Conservation (phyloP, 2,113 vertebrate genomes). For the Zosterops pallidus region DNA sequence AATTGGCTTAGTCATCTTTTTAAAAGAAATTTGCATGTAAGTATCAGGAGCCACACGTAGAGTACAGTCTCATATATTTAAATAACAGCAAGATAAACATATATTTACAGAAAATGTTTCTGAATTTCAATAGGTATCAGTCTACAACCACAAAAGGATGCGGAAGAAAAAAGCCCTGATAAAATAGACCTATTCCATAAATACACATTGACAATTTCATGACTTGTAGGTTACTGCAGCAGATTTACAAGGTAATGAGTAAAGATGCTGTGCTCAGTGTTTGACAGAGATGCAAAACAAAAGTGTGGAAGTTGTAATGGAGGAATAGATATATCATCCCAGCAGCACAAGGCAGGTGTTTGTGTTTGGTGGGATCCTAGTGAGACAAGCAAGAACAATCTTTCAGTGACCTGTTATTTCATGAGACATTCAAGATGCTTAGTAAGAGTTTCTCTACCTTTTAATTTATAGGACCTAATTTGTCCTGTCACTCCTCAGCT, state of each 20-base stretch:
- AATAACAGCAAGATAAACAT: conserved; percentile 23
- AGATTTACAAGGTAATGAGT: conserved; percentile 39
- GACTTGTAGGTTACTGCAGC: background rate
- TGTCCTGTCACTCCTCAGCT: background rate
- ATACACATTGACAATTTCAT: conserved; percentile 17
- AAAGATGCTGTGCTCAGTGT: background rate
- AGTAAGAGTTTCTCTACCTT: conserved; percentile 8
- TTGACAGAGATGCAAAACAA: conserved; percentile 24
- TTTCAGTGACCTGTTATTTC: conserved; percentile 33
- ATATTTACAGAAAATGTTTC: background rate
- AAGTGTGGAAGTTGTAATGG: background rate
- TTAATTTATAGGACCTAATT: conserved; percentile 21
- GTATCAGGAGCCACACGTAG: background rate
- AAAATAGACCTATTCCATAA: conserved; percentile 2
- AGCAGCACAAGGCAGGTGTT: background rate
- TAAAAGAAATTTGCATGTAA: conserved; percentile 39
- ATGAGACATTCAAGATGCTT: background rate
- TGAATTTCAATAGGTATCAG: conserved; percentile 2
- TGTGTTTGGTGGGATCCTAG: background rate
- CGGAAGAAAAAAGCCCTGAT: background rate
- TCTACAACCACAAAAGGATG: background rate
- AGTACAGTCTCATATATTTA: conserved; percentile 19
- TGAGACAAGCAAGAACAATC: background rate
- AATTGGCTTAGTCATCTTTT: conserved; percentile 57
- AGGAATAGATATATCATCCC: background rate